A percentile compares a stretch with the other conserved stretches of the same genome.
Evolutionary conservation across 2,113 vertebrate species (phyloP).

Genomic region (Salvelinus sp.): DNA sequence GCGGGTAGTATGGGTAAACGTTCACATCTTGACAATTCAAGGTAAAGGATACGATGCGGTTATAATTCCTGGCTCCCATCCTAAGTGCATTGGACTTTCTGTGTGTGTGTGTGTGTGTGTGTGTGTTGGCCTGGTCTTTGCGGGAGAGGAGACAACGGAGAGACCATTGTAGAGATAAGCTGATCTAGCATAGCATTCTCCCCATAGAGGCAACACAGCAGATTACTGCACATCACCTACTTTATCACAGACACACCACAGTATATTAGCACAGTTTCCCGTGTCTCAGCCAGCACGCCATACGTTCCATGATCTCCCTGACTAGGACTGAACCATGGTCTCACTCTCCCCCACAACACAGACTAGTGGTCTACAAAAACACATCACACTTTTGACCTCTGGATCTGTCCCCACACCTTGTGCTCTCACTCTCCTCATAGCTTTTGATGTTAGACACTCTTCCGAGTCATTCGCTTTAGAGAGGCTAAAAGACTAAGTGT

Average conservation of each 20-base stretch:
- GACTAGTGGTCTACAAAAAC: neutral
- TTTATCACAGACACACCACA: slow-evolving; percentile 26
- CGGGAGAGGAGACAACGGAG: neutral
- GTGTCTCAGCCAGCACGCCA: slow-evolving; percentile 25
- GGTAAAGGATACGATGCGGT: neutral
- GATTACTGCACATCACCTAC: slow-evolving; percentile 21
- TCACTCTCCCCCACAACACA: neutral
- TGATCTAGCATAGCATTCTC: neutral
- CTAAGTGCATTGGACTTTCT: neutral
- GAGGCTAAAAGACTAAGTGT: neutral
- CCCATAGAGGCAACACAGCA: neutral
- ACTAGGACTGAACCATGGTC: neutral
- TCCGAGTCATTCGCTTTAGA: neutral
- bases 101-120: too few relatives aligned
- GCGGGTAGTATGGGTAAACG: neutral
- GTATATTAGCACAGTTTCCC: slow-evolving; percentile 20
- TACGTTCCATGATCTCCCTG: slow-evolving; percentile 26
- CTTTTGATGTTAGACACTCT: neutral
- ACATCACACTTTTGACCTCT: neutral
- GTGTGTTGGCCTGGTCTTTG: slow-evolving; percentile 3
- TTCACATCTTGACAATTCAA: neutral
- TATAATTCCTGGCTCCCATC: neutral
- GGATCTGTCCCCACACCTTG: neutral
- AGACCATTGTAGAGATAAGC: slow-evolving; percentile 2
- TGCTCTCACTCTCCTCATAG: neutral